phyloP scores from a whole-genome alignment of 2,888 invertebrate genomes.

The Charanyca ferruginea region DNA sequence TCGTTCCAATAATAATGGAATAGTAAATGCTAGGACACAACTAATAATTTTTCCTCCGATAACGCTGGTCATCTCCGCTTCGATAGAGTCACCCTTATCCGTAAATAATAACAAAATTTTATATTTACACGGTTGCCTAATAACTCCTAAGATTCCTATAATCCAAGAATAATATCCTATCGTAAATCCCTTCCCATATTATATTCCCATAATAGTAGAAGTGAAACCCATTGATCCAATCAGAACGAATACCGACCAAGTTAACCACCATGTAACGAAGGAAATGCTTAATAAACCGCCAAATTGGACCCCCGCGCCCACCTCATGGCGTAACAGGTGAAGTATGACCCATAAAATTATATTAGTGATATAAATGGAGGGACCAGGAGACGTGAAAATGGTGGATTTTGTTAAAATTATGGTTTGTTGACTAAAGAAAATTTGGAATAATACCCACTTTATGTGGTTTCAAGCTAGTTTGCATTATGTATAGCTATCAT shows the following conservation, averaged over 20 bases:
- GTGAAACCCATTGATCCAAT: conserved; percentile 57
- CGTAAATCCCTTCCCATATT: conserved; percentile 8
- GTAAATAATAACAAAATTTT: too few species aligned
- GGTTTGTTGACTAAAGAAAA: conserved; percentile 29
- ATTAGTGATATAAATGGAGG: conserved; percentile 63
- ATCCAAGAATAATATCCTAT: conserved; percentile 38
- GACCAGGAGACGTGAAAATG: conserved; percentile 40
- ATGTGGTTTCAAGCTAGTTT: too few species aligned
- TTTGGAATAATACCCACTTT: neutral
- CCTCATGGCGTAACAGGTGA: conserved; percentile 60
- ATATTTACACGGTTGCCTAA: too few species aligned
- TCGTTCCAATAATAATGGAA: too few species aligned
- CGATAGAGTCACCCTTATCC: too few species aligned
- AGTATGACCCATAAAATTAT: conserved; percentile 66
- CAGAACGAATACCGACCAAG: conserved; percentile 53
- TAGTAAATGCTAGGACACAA: too few species aligned
- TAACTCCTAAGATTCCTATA: neutral
- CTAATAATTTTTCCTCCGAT: too few species aligned
- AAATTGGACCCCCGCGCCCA: conserved; percentile 60
- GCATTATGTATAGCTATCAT: too few species aligned
- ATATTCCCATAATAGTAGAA: conserved; percentile 38
- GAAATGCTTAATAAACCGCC: conserved; percentile 67
- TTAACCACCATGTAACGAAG: conserved; percentile 55
- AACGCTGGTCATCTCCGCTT: too few species aligned
- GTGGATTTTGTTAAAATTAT: conserved; percentile 47